Conservation (phyloP, 2,888 invertebrate species). For the Pandemis cinnamomeana region DNA sequence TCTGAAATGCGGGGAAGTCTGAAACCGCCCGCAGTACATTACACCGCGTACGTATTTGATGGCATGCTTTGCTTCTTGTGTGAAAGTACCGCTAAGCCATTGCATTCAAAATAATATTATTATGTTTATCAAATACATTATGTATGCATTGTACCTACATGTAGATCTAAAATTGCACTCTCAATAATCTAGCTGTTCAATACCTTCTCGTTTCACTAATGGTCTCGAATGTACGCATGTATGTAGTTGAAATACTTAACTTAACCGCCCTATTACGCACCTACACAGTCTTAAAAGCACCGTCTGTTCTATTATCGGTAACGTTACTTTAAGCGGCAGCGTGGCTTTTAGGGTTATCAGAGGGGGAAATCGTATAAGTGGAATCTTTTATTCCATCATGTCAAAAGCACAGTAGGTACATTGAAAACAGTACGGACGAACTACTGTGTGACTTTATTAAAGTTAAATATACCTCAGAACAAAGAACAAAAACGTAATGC, state of each 20-base stretch:
- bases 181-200: too few species aligned
- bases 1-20: conserved; percentile 25
- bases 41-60: not conserved
- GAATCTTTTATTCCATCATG: conserved; percentile 30
- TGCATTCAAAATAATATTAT: too few species aligned
- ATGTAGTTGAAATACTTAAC: conserved; percentile 1
- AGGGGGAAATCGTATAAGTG: conserved; percentile 25
- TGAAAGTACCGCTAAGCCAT: not conserved
- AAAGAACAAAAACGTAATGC: too few species aligned
- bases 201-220: not conserved
- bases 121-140: not conserved
- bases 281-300: not conserved
- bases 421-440: not conserved
- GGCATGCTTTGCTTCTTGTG: not conserved
- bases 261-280: conserved; percentile 3
- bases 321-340: conserved; percentile 12
- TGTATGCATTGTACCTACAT: too few species aligned
- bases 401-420: not conserved
- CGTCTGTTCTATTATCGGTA: conserved; percentile 17
- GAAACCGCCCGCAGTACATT: conserved; percentile 31
- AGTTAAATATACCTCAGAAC: too few species aligned
- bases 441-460: too few species aligned
- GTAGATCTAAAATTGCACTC: too few species aligned
- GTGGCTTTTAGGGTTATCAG: conserved; percentile 28
- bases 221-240: not conserved